These are phyloP conservation scores for Phyllopteryx taeniolatus DNA, from an alignment of 2,113 vertebrate genomes.

Conservation along the genomic window DNA sequence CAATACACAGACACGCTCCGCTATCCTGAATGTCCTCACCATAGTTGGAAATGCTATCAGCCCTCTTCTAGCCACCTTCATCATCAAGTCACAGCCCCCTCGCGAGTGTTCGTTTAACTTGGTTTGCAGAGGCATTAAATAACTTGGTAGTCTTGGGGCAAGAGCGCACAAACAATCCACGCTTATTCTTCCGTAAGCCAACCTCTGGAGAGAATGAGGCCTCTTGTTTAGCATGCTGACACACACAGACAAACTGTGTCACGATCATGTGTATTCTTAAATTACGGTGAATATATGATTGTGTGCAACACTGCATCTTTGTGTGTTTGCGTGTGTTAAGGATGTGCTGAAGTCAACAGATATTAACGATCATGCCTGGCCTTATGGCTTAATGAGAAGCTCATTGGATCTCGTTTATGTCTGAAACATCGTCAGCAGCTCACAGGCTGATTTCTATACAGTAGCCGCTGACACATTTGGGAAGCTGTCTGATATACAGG, in stretches of 20 bases:
- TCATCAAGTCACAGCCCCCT: constrained; percentile 12
- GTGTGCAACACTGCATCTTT: constrained; percentile 47
- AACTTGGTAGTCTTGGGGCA: constrained; percentile 31
- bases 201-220: constrained; percentile 62
- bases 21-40: constrained; percentile 1
- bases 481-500: not conserved
- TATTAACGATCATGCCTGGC: constrained; percentile 42
- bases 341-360: constrained; percentile 47
- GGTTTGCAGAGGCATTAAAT: constrained; percentile 36
- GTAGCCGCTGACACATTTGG: not conserved
- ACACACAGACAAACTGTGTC: constrained; percentile 33
- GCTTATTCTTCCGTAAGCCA: constrained; percentile 58
- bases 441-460: constrained; percentile 9
- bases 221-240: constrained; percentile 59
- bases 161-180: constrained; percentile 58
- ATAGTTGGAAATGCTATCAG: not conserved
- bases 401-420: constrained; percentile 45
- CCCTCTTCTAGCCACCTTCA: not conserved
- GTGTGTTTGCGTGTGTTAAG: constrained; percentile 17
- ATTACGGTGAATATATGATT: constrained; percentile 49
- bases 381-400: constrained; percentile 51
- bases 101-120: constrained; percentile 25
- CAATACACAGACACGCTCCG: not conserved
- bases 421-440: constrained; percentile 12
- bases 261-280: constrained; percentile 46